Evolutionary conservation across 2,888 invertebrate genomes (phyloP).

Genomic region (Acleris sparsana): DNA sequence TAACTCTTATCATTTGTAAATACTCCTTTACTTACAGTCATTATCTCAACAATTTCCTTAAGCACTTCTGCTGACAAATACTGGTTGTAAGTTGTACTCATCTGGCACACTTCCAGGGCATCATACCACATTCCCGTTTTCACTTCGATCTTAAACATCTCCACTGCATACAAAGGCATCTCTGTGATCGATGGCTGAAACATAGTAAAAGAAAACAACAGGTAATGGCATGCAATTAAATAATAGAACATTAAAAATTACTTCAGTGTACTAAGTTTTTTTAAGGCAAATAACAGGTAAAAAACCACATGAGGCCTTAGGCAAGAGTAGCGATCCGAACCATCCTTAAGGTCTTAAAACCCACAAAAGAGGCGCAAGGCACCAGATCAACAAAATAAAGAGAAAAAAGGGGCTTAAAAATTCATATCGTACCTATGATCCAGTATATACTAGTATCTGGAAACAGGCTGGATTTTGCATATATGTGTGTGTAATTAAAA

Average conservation of each 20-base stretch:
- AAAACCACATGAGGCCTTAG: no score
- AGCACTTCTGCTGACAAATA: slow-evolving; percentile 67
- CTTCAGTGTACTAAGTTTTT: no score
- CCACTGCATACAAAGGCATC: slow-evolving; percentile 59
- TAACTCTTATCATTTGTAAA: not conserved
- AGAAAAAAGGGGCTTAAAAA: no score
- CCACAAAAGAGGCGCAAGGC: no score
- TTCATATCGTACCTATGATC: no score
- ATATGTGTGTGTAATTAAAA: not conserved
- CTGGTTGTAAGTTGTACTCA: slow-evolving; percentile 62
- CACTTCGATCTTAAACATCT: slow-evolving; percentile 67
- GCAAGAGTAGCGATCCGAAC: no score
- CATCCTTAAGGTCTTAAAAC: no score
- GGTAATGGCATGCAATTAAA: no score
- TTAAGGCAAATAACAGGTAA: no score
- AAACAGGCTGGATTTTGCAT: no score
- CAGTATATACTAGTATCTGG: not conserved
- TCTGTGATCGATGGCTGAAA: slow-evolving; percentile 19
- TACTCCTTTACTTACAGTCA: slow-evolving; percentile 59
- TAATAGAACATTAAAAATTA: no score
- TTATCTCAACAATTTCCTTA: slow-evolving; percentile 70
- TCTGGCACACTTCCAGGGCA: slow-evolving; percentile 68
- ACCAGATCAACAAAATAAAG: no score
- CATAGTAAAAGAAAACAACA: not conserved
- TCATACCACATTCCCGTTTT: slow-evolving; percentile 71